These are phyloP conservation scores for Heliconius himera DNA, from an alignment of 1,140 invertebrate species.

Conservation along the genomic window DNA sequence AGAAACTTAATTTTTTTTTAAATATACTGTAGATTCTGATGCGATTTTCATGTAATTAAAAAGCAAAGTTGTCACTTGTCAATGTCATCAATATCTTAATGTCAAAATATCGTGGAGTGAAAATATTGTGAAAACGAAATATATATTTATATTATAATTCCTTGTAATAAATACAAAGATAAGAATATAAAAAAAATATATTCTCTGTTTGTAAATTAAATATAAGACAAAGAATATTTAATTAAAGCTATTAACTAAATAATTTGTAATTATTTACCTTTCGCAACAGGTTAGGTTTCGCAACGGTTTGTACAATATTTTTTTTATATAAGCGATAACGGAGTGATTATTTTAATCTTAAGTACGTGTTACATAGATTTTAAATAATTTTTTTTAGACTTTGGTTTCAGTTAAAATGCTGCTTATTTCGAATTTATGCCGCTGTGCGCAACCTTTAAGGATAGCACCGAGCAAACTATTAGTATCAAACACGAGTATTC, in stretches of 20 bases:
- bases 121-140: not conserved
- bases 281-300: not conserved
- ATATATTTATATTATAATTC: not conserved
- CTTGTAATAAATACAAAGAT: not conserved
- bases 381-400: not conserved
- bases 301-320: not conserved
- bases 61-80: not conserved
- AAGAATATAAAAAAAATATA: not conserved
- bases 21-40: not conserved
- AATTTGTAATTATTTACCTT: not conserved
- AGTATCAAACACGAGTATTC: conserved; percentile 40
- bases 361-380: not conserved
- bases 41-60: not conserved
- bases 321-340: not conserved
- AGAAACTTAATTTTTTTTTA: conserved; percentile 17
- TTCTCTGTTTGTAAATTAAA: not conserved
- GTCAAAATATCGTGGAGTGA: conserved; percentile 9
- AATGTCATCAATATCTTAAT: not conserved
- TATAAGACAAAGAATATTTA: not conserved
- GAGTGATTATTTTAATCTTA: not conserved
- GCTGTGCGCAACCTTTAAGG: conserved; percentile 47
- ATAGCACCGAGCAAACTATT: conserved; percentile 44
- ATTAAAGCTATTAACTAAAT: not conserved
- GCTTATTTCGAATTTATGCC: conserved; percentile 40
- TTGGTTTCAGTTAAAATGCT: conserved; percentile 18